These are phyloP conservation scores for Ephydatia muelleri DNA, from an alignment of 37 sponge, comb jelly and placozoan genomes.

Conservation along the genomic window DNA sequence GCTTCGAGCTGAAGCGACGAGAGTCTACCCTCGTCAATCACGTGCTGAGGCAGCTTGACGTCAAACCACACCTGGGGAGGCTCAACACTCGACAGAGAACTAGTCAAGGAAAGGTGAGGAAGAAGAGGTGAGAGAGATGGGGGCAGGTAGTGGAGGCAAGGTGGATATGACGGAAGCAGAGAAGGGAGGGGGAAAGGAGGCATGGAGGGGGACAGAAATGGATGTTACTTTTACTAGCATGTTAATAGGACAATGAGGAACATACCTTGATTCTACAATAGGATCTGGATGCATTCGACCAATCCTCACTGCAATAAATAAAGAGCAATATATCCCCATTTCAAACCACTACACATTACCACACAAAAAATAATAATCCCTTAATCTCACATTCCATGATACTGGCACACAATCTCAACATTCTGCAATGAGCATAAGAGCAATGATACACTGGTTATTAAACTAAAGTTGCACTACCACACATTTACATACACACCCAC, in stretches of 20 bases:
- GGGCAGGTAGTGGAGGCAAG: neutral
- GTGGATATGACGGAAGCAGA: neutral
- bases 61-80: constrained; percentile 90
- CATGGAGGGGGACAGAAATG: neutral
- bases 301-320: constrained; percentile 56
- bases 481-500: too few species aligned
- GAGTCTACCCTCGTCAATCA: constrained; percentile 58
- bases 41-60: constrained; percentile 71
- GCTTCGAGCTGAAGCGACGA: constrained; percentile 93
- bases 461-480: too few species aligned
- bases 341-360: too few species aligned
- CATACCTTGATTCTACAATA: constrained; percentile 86
- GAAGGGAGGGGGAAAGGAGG: neutral
- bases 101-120: constrained; percentile 16
- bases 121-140: neutral
- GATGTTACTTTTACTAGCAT: neutral
- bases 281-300: constrained; percentile 87
- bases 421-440: too few species aligned
- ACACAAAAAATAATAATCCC: neutral
- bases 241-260: neutral
- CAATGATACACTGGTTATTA: too few species aligned
- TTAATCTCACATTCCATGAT: neutral
- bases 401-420: neutral
- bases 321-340: too few species aligned
- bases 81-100: constrained; percentile 91